Conservation (phyloP, 2,113 vertebrate genomes). For the Archocentrus centrarchus region DNA sequence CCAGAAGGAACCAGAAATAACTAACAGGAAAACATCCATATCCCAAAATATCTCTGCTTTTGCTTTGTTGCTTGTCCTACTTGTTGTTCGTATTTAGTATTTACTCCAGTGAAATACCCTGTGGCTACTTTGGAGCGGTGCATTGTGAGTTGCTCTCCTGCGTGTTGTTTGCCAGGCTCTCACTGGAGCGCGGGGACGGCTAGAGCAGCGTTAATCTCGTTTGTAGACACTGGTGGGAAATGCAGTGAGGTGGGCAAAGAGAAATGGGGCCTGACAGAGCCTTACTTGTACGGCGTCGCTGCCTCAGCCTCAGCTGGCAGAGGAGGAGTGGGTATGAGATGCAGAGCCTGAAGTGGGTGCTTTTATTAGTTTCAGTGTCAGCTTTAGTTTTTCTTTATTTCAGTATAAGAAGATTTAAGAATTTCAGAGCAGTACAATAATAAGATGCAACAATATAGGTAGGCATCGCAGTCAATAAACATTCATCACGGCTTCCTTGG, state of each 20-base stretch:
- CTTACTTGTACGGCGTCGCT: constrained; percentile 39
- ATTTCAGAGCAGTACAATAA: not conserved
- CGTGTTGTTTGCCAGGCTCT: constrained; percentile 30
- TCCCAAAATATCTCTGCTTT: constrained; percentile 34
- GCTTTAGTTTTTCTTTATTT: not conserved
- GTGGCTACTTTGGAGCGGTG: constrained; percentile 30
- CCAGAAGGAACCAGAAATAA: constrained; percentile 1
- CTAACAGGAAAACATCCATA: constrained; percentile 35
- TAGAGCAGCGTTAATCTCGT: constrained; percentile 56
- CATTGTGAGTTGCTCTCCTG: constrained; percentile 32
- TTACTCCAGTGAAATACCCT: constrained; percentile 36
- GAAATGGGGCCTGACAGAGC: constrained; percentile 66
- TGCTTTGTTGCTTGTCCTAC: constrained; percentile 33
- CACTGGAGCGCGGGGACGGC: constrained; percentile 57
- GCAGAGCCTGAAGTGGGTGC: not conserved
- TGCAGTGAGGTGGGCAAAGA: constrained; percentile 52
- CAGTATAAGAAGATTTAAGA: not conserved
- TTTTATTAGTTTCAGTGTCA: not conserved
- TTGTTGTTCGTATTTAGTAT: constrained; percentile 56
- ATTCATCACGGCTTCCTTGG: not conserved
- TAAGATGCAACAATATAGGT: not conserved
- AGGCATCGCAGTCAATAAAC: not conserved
- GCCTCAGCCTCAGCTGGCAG: constrained; percentile 36
- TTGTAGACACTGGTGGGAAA: constrained; percentile 61
- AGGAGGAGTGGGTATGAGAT: constrained; percentile 14